phyloP scores from a whole-genome alignment of 1,140 invertebrate species.

The Vollenhovia emeryi region DNA sequence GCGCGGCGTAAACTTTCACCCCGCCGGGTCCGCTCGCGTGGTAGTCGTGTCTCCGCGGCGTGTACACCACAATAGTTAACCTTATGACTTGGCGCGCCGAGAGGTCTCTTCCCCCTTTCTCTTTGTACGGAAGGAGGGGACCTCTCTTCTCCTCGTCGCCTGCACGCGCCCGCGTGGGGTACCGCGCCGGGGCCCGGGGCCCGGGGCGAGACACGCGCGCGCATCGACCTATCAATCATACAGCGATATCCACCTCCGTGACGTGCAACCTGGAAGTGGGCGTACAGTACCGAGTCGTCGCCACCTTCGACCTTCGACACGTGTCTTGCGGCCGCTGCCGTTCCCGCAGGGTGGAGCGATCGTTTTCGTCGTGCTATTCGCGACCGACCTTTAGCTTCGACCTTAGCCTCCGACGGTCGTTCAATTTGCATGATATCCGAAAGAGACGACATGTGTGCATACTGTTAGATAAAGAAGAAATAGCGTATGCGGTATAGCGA shows the following conservation, averaged over 20 bases:
- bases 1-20: conserved; percentile 71
- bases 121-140: background rate
- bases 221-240: conserved; percentile 66
- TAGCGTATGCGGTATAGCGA: background rate
- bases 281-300: conserved; percentile 37
- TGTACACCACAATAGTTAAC: conserved; percentile 73
- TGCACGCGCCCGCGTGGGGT: conserved; percentile 51
- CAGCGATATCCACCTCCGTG: conserved; percentile 37
- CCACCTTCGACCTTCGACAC: conserved; percentile 44
- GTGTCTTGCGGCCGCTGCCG: conserved; percentile 24
- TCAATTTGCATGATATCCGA: background rate
- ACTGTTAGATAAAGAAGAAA: background rate
- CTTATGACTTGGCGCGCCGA: conserved; percentile 71
- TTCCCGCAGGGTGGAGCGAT: background rate
- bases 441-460: background rate
- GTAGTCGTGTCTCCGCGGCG: conserved; percentile 68
- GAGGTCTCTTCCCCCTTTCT: conserved; percentile 70
- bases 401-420: background rate
- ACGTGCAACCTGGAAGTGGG: conserved; percentile 10
- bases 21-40: conserved; percentile 53
- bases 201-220: conserved; percentile 68
- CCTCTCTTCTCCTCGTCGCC: conserved; percentile 34
- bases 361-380: conserved; percentile 4
- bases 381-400: background rate
- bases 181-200: background rate